Base-by-base conservation (phyloP, 2,888 invertebrate genomes). In the Punctoribates punctum region DNA sequence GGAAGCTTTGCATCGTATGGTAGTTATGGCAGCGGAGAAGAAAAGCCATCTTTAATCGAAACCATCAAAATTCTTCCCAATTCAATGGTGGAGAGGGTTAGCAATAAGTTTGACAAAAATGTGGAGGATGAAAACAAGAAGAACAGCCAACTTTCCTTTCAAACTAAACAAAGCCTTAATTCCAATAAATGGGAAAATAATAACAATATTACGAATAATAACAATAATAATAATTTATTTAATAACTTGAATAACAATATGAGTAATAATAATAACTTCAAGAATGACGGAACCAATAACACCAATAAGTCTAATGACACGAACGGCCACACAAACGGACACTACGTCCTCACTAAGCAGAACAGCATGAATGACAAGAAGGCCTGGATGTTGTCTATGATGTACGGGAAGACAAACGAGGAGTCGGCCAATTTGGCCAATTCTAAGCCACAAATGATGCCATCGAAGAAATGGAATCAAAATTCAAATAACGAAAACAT, bases 301-400 rank as follows among this genome's bases (percentile, higher is more conserved):
- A 65, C 3, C 9, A 72, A 27, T 27, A 25, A 27, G 62, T 25
- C 15, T 8, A 60, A 60, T 27, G 60, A 60, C 5, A 38, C 23
- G 15, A 73, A 25, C 23, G 29, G 54, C 6, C 38, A 34, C n/a
- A 72, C 67, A n/a, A 46, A 20, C 48, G 72, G 54, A 54, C 54
- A 60, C 23, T 74, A 38, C 25, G 65, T 60, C 5, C 27, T 74
- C 11, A 65, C 51, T 29, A 42, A 73, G 51, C 75, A 75, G 34
- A 54, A 60, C 62, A 72, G 20, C 54, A 57, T 78, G 67, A 81
- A 82, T 20, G 83, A 83, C 76, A 83, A 83, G 77, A 81, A 82
- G 74, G 81, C 84, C 6, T 85, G 84, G 85, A 81, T 83, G 78
- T 79, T 83, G 77, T 83, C 83, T 74, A 83, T 83, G 82, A 82